Evolutionary conservation across 1,140 invertebrate genomes (phyloP).

Genomic region (Formica selysi): DNA sequence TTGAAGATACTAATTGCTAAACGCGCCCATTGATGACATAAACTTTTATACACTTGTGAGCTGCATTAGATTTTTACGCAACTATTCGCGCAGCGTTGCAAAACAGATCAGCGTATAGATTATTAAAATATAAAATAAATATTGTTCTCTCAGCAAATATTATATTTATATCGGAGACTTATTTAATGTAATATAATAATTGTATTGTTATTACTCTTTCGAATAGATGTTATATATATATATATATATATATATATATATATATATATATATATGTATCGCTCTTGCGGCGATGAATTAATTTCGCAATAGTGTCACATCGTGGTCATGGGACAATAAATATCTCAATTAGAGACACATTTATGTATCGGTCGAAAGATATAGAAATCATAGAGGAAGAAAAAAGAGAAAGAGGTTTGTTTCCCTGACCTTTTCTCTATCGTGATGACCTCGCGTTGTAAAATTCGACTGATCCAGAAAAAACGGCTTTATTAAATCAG

Average conservation of each 20-base stretch:
- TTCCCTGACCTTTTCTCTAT: conserved; percentile 62
- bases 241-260: too few relatives aligned
- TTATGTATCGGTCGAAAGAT: neutral
- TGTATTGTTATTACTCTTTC: conserved; percentile 31
- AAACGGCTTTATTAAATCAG: conserved; percentile 57
- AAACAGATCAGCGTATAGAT: neutral
- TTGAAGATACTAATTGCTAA: neutral
- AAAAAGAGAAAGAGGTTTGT: conserved; percentile 1
- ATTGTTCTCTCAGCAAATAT: neutral
- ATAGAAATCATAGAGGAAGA: neutral
- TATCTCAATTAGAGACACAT: conserved; percentile 34
- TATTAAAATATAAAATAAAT: conserved; percentile 15
- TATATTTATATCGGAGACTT: neutral
- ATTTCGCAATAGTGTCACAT: conserved; percentile 11
- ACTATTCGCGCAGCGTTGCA: neutral
- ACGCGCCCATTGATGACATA: neutral
- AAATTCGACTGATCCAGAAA: conserved; percentile 61
- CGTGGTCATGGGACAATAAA: neutral
- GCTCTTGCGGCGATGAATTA: conserved; percentile 20
- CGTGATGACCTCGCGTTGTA: conserved; percentile 57
- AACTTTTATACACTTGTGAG: neutral
- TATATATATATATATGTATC: neutral
- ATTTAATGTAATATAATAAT: conserved; percentile 6
- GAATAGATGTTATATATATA: neutral
- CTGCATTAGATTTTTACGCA: neutral